Evolutionary conservation across 2,888 invertebrate genomes (phyloP), one percentile per base, ranked within the genome.

Genomic region (Serripes groenlandicus): DNA sequence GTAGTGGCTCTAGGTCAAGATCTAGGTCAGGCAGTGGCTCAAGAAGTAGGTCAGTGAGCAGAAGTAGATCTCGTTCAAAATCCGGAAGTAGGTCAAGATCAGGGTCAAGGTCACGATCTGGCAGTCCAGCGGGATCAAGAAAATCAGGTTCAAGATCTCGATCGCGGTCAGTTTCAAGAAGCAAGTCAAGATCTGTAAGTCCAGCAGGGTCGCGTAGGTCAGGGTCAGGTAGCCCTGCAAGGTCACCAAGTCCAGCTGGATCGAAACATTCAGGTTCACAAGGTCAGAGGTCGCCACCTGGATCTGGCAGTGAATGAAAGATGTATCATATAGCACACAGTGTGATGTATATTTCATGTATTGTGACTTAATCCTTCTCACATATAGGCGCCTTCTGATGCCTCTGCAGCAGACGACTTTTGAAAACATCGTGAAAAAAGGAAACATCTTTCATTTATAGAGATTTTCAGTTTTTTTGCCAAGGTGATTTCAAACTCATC

Each of bases 1-100:
- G n/a, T n/a, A n/a, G n/a, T 4, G 71, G 87, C 52, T 95, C 91
- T 81, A 88, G 95, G 88, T 93, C 96, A 66, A 81, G 86, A 62
- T 81, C 83, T 35, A 28, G 74, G 1, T 83, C 83, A 1, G 75
- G 73, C 42, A 84, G 87, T 42, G 23, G 87, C 34, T 88, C 88
- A 26, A 56, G 85, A 32, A 73, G 73, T 64, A 23, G 73, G 34
- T 85, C 81, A 49, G 78, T 83, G 54, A 85, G 85, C 52, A 72
- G 88, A 32, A 78, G 81, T 32, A 49, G 75, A 7, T 80, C 80
- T n/a, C 58, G 81, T n/a, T 78, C 82, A 54, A 74, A 64, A 37
- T 78, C 66, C 11, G 78, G 70, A 1, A 75, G 78, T 69, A 71
- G 75, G 9, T 86, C 86, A 5, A 82, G 90, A 54, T 92, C 91